Evolutionary conservation across 2,888 invertebrate species (phyloP), one percentile per base, ranked within the genome.

Genomic region (Cephus runcator): DNA sequence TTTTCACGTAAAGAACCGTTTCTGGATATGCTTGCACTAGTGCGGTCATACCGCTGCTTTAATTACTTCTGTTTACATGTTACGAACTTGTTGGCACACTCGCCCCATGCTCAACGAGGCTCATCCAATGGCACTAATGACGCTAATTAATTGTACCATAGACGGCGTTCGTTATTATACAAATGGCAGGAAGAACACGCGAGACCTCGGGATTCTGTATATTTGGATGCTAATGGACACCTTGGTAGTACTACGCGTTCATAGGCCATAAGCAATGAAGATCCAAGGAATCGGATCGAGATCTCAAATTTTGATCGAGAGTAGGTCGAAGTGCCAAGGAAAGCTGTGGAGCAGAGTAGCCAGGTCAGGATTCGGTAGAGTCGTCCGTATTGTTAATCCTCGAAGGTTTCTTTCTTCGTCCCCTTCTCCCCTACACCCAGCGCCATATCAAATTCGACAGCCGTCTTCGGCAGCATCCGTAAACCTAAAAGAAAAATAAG

Each of bases 131-230:
- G 88, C 88, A 87, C 87, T 88, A 89, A 88, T 86, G 88, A 87
- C 86, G 83, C 83, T 88, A 89, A 89, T 89, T 89, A 89, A 88
- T 88, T 85, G 87, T 83, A 80, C 85, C 84, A 82, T 85, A 87
- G 85, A 86, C 85, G 85, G 80, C 82, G 83, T 84, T 84, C 81
- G 81, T 83, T 80, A 85, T 84, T 85, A 85, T 83, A 84, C 81
- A 79, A 81, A 83, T 83, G 79, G 82, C 82, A 81, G 83, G 84
- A 79, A 34, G 83, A 84, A 81, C 85, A 85, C 83, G 85, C 83
- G 81, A 85, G 82, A 83, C 84, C 77, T 81, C 71, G 23, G 56
- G 6, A 56, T 23, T 56, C 56, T 23, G 56, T 23, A 56, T 23
- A 77, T 79, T 78, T 81, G 31, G 73, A 76, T 74, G 77, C 73